These are phyloP conservation scores for Orchesellides sinensis DNA, from an alignment of 2,888 invertebrate species.

Conservation along the genomic window DNA sequence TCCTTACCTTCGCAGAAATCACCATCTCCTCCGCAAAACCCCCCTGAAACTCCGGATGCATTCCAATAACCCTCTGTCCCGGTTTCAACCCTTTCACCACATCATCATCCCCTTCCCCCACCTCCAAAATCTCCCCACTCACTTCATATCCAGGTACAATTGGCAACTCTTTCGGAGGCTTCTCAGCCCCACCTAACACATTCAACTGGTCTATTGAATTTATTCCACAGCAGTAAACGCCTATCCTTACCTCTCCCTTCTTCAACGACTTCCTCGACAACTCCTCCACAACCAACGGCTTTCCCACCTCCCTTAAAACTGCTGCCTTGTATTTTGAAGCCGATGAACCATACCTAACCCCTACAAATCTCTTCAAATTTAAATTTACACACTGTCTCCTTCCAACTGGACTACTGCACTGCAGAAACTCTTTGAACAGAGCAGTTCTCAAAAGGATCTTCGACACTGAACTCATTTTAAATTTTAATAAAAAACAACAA, in stretches of 20 bases:
- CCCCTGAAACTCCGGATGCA: slow-evolving; percentile 80
- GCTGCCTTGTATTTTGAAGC: slow-evolving; percentile 78
- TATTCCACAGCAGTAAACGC: slow-evolving; percentile 82
- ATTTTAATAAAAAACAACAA: too few species aligned
- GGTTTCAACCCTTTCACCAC: slow-evolving; percentile 77
- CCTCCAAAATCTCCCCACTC: slow-evolving; percentile 81
- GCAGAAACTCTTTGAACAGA: neutral
- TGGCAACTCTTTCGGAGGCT: slow-evolving; percentile 78
- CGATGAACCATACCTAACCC: slow-evolving; percentile 8
- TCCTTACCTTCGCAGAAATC: slow-evolving; percentile 76
- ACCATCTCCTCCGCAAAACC: slow-evolving; percentile 82
- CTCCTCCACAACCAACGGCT: slow-evolving; percentile 79
- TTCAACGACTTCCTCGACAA: slow-evolving; percentile 77
- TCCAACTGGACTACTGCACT: too few species aligned
- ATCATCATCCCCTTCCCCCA: slow-evolving; percentile 75
- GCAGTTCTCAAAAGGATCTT: neutral
- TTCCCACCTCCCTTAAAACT: slow-evolving; percentile 78
- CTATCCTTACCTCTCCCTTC: slow-evolving; percentile 80
- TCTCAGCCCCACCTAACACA: slow-evolving; percentile 78
- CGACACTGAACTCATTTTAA: too few species aligned
- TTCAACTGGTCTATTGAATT: slow-evolving; percentile 82
- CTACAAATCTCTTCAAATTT: neutral
- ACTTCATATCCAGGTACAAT: slow-evolving; percentile 83
- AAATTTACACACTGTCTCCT: neutral
- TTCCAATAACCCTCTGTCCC: slow-evolving; percentile 82